Base-by-base conservation (phyloP, 1,140 invertebrate genomes). In the Apis laboriosa region DNA sequence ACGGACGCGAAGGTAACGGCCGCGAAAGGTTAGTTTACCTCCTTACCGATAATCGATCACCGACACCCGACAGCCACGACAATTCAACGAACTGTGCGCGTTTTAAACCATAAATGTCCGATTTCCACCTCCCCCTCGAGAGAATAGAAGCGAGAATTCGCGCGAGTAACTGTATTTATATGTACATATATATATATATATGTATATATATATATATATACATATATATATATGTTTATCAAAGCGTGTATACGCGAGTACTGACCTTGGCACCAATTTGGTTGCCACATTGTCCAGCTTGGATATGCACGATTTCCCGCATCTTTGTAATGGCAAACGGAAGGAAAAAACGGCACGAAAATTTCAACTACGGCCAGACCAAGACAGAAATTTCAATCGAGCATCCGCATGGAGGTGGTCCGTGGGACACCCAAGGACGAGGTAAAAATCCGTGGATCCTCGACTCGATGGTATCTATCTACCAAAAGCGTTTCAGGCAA, bases 231-330 rank as follows among this genome's bases (percentile, higher is more conserved):
- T 34, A 34, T 4, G 34, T 34, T 34, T 34, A 43, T 43, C 34
- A 5, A 43, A 43, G 34, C 5, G 34, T 43, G 0, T 43, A 43
- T 43, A 7, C 34, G 34, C 34, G 34, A 43, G 34, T 43, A 88
- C 84, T 89, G 84, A 97, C 97, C 96, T 98, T 98, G 80, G 97
- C 96, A 90, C 97, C 97, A 90, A 98, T 98, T 94, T 98, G 97
- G 93, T 98, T 98, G 75, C 98, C 98, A 92, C 98, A 99, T 91
- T 98, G 98, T 67, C 98, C 98, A 80, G 96, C 97, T 94, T 98
- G 98, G 43, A 98, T 95, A 90, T 98, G 97, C 78, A 98, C 97
- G 85, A 98, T 98, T 96, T 98, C 98, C 92, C 98, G 96, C 98
- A 98, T 98, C 93, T 95, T 96, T 34, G 17, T 19, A 43, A 12